phyloP scores from a whole-genome alignment of 1,140 invertebrate genomes.

The Pararge aegeria region DNA sequence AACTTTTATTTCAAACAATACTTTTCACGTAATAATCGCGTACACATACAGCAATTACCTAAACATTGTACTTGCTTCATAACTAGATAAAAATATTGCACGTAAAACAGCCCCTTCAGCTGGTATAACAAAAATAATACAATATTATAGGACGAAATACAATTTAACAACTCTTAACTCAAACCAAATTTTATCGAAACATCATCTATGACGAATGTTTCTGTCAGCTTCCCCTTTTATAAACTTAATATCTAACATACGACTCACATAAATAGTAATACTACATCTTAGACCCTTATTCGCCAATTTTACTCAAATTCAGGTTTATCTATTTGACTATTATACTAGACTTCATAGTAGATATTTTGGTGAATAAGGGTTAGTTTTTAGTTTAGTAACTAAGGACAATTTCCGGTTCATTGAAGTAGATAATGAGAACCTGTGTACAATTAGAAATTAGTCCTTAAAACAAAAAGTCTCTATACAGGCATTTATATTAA shows the following conservation, averaged over 20 bases:
- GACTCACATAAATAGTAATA: not conserved
- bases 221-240: too few relatives aligned
- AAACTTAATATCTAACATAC: not conserved
- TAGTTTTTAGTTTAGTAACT: not conserved
- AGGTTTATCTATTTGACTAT: too few relatives aligned
- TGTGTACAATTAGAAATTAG: too few relatives aligned
- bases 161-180: not conserved
- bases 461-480: not conserved
- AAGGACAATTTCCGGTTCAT: not conserved
- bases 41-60: constrained; percentile 8
- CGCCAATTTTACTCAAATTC: too few relatives aligned
- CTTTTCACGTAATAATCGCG: constrained; percentile 5
- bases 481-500: not conserved
- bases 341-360: too few relatives aligned
- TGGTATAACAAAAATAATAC: constrained; percentile 16
- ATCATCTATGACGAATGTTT: not conserved
- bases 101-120: constrained; percentile 45
- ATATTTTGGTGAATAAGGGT: too few relatives aligned
- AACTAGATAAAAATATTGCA: constrained; percentile 54
- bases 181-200: not conserved
- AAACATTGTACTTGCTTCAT: constrained; percentile 9
- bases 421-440: not conserved
- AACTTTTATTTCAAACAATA: constrained; percentile 16
- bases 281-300: not conserved
- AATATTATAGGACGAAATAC: constrained; percentile 3